Evolutionary conservation across 2,113 vertebrate species (phyloP).

Genomic region (Thunnus maccoyii): DNA sequence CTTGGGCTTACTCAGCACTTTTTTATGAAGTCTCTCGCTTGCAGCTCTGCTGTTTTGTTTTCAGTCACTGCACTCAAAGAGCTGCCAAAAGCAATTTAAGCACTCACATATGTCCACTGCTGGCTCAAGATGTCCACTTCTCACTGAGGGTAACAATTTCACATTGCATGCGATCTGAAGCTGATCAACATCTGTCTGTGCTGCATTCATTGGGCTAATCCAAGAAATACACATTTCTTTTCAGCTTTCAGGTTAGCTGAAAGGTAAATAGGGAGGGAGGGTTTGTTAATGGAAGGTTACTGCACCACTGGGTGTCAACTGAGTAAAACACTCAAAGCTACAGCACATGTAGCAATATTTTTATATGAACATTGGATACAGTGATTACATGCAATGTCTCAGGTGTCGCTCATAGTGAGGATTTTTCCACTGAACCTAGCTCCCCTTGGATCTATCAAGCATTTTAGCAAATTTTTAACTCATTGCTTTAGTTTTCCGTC

Average conservation of each 20-base stretch:
- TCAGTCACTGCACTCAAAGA: conserved; percentile 40
- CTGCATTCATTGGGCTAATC: not conserved
- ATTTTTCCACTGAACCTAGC: too few relatives aligned
- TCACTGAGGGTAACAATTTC: conserved; percentile 42
- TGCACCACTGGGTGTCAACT: not conserved
- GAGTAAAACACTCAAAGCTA: not conserved
- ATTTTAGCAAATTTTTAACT: too few relatives aligned
- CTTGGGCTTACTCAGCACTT: conserved; percentile 49
- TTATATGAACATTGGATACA: not conserved
- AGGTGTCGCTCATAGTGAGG: too few relatives aligned
- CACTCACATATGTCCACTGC: conserved; percentile 50
- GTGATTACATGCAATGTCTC: not conserved
- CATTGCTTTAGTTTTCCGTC: too few relatives aligned
- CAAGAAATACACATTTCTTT: not conserved
- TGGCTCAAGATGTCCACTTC: conserved; percentile 53
- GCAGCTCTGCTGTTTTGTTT: conserved; percentile 49
- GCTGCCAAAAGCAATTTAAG: conserved; percentile 65
- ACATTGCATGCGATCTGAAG: conserved; percentile 20
- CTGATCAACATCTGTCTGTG: conserved; percentile 29
- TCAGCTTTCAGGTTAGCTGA: conserved; percentile 8
- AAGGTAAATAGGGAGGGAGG: not conserved
- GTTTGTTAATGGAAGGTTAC: not conserved
- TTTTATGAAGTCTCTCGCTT: conserved; percentile 32
- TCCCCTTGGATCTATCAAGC: too few relatives aligned
- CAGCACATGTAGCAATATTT: too few relatives aligned